Evolutionary conservation across 2,113 vertebrate species (phyloP).

Genomic region (Cephalophus harveyi): DNA sequence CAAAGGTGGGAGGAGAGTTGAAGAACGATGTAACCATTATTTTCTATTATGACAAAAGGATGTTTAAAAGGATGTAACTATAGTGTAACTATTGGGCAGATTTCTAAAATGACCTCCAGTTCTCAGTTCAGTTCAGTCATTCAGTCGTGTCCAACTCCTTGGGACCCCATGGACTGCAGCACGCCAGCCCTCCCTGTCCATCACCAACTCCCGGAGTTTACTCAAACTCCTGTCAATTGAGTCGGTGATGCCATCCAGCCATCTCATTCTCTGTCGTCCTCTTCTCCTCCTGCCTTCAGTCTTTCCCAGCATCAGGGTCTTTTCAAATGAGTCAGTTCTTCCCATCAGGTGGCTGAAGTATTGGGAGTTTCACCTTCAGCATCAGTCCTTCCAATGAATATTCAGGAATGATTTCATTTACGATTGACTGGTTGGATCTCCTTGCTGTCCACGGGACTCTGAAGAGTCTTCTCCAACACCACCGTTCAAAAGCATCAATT

Average conservation of each 20-base stretch:
- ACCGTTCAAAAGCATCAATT: not conserved
- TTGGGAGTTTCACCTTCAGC: not conserved
- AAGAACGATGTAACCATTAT: not conserved
- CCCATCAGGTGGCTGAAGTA: not conserved
- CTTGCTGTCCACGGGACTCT: not conserved
- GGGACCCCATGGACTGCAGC: not conserved
- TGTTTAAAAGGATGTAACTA: not conserved
- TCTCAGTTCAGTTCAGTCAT: not conserved
- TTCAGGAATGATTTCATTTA: not conserved
- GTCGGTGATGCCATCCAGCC: not conserved
- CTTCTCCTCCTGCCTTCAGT: rapidly evolving
- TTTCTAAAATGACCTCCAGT: not conserved
- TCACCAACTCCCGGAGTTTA: not conserved
- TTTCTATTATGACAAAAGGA: not conserved
- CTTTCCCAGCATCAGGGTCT: not conserved
- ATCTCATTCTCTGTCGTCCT: not conserved
- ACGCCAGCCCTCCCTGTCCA: not conserved
- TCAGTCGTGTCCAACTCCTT: rapidly evolving
- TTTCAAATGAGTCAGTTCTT: not conserved
- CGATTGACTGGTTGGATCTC: not conserved
- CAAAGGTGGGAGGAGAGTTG: not conserved
- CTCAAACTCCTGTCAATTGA: not conserved
- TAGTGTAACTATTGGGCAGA: not conserved
- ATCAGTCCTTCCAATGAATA: not conserved
- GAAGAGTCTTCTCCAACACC: not conserved